Percentiles rank a stretch among this genome's conserved stretches.
phyloP scores from a whole-genome alignment of 2,113 vertebrate genomes.

The Physeter macrocephalus region DNA sequence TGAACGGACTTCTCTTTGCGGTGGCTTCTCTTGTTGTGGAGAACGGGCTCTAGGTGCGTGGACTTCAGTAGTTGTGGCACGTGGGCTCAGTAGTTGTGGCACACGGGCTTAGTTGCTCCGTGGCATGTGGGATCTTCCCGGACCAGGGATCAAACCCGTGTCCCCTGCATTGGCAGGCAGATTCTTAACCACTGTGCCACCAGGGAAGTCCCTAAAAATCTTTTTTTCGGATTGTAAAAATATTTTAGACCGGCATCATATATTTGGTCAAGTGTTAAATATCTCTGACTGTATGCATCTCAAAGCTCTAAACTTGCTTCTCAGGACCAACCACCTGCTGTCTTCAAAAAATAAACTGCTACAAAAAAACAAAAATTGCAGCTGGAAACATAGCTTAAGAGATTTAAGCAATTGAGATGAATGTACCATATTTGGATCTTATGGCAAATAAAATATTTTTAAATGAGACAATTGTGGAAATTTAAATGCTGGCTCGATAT shows the following conservation, averaged over 20 bases:
- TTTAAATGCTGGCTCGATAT: neutral
- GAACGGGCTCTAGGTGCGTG: too few species aligned
- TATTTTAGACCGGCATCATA: neutral
- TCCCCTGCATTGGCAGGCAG: too few species aligned
- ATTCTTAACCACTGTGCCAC: too few species aligned
- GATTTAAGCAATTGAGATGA: neutral
- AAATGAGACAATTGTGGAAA: neutral
- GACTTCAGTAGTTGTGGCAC: too few species aligned
- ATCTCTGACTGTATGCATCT: neutral
- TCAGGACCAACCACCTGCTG: neutral
- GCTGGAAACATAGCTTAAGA: neutral
- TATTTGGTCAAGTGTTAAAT: neutral
- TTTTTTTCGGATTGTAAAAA: neutral
- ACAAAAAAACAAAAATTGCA: neutral
- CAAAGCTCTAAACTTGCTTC: neutral
- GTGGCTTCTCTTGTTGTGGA: too few species aligned
- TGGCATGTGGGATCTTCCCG: too few species aligned
- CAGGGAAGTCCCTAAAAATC: too few species aligned
- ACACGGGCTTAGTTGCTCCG: too few species aligned
- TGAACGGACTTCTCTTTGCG: too few species aligned
- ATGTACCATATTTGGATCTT: neutral
- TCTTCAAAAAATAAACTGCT: neutral
- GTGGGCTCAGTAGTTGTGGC: too few species aligned
- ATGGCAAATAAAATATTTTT: neutral
- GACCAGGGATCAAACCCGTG: too few species aligned